Evolutionary conservation across 2,888 invertebrate genomes (phyloP), one percentile per base, ranked within the genome.

Genomic region (Neocrepidodera transversa): DNA sequence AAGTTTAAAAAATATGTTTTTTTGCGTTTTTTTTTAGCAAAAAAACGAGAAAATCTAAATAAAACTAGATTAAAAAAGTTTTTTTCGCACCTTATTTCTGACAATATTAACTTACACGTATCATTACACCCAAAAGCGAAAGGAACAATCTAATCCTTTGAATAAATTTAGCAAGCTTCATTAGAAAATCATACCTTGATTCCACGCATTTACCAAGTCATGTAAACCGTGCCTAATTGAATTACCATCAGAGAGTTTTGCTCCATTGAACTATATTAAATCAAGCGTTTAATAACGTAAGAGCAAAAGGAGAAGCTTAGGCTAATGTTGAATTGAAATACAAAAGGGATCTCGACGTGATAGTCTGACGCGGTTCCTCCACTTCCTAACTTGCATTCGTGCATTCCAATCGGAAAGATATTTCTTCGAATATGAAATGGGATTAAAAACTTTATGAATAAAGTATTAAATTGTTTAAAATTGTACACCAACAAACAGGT

Each of bases 151-250:
- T 30, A 38, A 38, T 16, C 38, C 17, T 38, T 38, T 38, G 50
- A 57, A 57, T 51, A 57, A 57, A 57, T 57, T 16, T n/a, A 36
- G 36, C 36, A 36, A 35, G 51, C 57, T 57, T 36, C 54, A 45
- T 36, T 45, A 36, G 54, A 45, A 45, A 54, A 54, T 54, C 54
- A 45, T 43, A 57, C 50, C 49, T 56, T 32, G 38, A 57, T 57
- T 57, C 50, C 26, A 45, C 28, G 57, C 50, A 43, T 56, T 49
- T 17, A 45, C 36, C 45, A 52, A 58, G 47, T 58, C 59, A 54
- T 54, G 54, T 50, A 43, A 42, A 45, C 36, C 43, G 43, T 54
- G 20, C 43, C 59, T 59, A 59, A 59, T 59, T 50, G 59, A 59
- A 59, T 59, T 47, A 52, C 47, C 47, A 58, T 58, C 47, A 52